Percentiles rank a stretch among this genome's conserved stretches.
phyloP scores from a whole-genome alignment of 2,113 vertebrate genomes.

The Neotoma lepida region DNA sequence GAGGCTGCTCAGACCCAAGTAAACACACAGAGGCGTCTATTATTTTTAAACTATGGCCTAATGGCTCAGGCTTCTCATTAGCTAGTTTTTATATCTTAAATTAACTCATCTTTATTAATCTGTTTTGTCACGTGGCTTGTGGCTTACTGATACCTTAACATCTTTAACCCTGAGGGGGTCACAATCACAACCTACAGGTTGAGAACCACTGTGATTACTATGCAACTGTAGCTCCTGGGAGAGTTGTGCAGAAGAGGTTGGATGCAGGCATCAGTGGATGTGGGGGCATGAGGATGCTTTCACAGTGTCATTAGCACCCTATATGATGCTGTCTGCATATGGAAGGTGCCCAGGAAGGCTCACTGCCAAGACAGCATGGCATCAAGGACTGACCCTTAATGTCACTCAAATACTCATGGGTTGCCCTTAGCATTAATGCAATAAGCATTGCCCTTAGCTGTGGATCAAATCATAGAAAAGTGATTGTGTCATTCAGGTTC shows the following conservation, averaged over 20 bases:
- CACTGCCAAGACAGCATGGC: too few species aligned
- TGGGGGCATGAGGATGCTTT: rapidly evolving
- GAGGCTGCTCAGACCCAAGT: too few species aligned
- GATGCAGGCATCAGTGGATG: rapidly evolving
- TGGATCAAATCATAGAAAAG: neutral
- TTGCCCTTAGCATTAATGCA: too few species aligned
- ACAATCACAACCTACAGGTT: neutral
- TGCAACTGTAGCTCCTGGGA: neutral
- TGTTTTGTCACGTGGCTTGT: too few species aligned
- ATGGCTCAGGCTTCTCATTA: too few species aligned
- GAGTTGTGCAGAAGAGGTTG: neutral
- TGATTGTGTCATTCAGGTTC: neutral
- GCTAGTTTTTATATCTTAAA: too few species aligned
- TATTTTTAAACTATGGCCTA: too few species aligned
- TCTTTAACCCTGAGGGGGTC: neutral
- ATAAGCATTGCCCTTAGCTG: neutral
- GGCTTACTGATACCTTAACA: too few species aligned
- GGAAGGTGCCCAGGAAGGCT: neutral
- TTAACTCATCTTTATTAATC: too few species aligned
- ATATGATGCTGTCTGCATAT: neutral
- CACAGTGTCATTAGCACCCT: neutral
- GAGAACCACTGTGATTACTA: neutral
- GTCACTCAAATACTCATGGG: neutral
- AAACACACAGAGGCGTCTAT: too few species aligned
- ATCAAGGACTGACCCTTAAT: neutral